Conservation (phyloP, 2,888 invertebrate genomes). For the Stenodema calcarata region DNA sequence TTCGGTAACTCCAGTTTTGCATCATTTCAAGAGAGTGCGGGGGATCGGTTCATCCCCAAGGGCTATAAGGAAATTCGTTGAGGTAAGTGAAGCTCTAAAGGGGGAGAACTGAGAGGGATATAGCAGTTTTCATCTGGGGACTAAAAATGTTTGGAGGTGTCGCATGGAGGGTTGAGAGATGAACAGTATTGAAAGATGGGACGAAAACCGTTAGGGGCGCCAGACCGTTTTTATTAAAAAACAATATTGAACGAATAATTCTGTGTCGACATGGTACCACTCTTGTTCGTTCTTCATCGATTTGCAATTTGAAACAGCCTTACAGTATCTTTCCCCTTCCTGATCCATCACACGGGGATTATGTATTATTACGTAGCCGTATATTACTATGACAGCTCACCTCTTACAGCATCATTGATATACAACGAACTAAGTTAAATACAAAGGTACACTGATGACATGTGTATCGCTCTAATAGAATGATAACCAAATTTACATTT, state of each 20-base stretch:
- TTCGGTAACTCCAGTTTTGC: too few relatives aligned
- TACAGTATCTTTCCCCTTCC: neutral
- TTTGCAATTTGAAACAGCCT: constrained; percentile 37
- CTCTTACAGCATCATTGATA: too few relatives aligned
- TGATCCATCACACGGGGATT: neutral
- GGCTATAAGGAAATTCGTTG: too few relatives aligned
- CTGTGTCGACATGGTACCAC: constrained; percentile 27
- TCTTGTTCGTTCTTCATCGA: constrained; percentile 38
- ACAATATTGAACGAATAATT: constrained; percentile 48
- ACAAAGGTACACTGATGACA: too few relatives aligned
- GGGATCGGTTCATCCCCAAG: too few relatives aligned
- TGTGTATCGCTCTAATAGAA: too few relatives aligned
- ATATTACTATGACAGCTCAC: neutral
- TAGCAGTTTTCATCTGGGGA: neutral
- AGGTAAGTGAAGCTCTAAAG: too few relatives aligned
- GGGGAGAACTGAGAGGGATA: too few relatives aligned
- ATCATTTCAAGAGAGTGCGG: too few relatives aligned
- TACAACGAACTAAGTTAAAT: too few relatives aligned
- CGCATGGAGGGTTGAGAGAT: neutral
- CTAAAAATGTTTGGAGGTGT: neutral
- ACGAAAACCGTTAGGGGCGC: neutral
- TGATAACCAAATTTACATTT: too few relatives aligned
- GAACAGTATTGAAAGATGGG: neutral
- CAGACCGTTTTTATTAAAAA: constrained; percentile 44
- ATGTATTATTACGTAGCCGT: neutral